phyloP scores from a whole-genome alignment of 2,113 vertebrate species.

The Ophthalmolycus amberensis region DNA sequence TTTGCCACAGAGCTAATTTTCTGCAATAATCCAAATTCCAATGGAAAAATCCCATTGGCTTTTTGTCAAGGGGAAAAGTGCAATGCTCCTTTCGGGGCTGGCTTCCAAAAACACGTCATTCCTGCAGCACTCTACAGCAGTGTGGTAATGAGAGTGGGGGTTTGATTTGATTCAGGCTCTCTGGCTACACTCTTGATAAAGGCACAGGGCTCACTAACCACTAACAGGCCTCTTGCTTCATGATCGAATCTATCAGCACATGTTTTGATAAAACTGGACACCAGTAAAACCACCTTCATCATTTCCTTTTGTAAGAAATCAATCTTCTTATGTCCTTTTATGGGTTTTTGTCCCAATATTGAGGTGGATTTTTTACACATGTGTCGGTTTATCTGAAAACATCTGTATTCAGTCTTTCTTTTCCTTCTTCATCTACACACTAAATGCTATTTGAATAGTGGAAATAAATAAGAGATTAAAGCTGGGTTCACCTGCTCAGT shows the following conservation, averaged over 20 bases:
- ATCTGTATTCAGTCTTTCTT: neutral
- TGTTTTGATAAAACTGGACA: neutral
- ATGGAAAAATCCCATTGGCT: neutral
- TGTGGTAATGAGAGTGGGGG: neutral
- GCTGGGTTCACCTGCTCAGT: neutral
- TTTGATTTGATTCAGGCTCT: constrained; percentile 4
- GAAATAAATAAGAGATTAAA: neutral
- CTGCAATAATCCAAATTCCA: neutral
- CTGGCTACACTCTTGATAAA: neutral
- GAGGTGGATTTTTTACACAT: neutral
- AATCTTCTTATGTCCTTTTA: neutral
- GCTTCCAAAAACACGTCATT: neutral
- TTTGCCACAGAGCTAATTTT: neutral
- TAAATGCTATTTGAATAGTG: neutral
- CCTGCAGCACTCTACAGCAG: neutral
- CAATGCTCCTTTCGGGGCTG: too few species aligned
- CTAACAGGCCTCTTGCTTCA: neutral
- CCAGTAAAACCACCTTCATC: neutral
- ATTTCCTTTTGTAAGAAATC: neutral
- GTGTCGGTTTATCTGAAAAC: neutral
- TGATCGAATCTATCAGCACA: neutral
- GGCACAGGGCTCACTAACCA: neutral
- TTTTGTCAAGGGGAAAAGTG: neutral
- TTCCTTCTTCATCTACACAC: neutral
- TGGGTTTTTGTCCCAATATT: neutral